A percentile compares a stretch with the other conserved stretches of the same genome.
These are phyloP conservation scores for Hyaena hyaena DNA, from an alignment of 2,113 vertebrate genomes.

Conservation along the genomic window DNA sequence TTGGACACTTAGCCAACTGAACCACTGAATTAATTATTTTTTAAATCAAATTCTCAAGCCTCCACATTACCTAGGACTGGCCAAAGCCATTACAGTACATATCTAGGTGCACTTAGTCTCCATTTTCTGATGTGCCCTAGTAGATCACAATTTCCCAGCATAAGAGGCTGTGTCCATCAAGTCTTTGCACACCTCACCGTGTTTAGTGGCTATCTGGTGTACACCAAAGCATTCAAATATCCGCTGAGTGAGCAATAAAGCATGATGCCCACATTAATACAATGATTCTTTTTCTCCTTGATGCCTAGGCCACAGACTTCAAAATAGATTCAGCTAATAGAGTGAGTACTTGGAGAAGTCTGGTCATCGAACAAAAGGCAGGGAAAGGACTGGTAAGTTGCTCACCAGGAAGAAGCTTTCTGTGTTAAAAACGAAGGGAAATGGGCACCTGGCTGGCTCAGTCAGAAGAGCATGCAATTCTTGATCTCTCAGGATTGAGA, in stretches of 20 bases:
- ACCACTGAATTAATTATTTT: background rate
- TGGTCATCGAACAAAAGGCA: background rate
- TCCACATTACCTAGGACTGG: background rate
- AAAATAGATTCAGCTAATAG: background rate
- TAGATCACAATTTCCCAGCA: background rate
- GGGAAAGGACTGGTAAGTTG: background rate
- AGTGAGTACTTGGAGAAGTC: background rate
- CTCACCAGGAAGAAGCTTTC: conserved; percentile 33
- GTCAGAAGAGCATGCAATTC: background rate
- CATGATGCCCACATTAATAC: background rate
- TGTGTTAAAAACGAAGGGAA: background rate
- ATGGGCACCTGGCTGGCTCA: background rate
- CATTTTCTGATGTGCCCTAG: background rate
- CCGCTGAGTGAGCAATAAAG: background rate
- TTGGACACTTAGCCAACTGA: too few species aligned
- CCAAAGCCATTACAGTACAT: background rate
- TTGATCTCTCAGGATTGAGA: background rate
- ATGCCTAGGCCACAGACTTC: background rate
- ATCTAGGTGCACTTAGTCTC: background rate
- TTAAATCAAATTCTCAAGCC: background rate
- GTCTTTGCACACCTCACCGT: background rate
- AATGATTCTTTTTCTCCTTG: background rate
- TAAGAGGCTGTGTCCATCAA: background rate
- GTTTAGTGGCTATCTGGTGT: background rate
- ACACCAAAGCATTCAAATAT: background rate